Percentiles rank a stretch among this genome's conserved stretches.
Conservation (phyloP, 2,797 vertebrate genomes). For the Manis pentadactyla region DNA sequence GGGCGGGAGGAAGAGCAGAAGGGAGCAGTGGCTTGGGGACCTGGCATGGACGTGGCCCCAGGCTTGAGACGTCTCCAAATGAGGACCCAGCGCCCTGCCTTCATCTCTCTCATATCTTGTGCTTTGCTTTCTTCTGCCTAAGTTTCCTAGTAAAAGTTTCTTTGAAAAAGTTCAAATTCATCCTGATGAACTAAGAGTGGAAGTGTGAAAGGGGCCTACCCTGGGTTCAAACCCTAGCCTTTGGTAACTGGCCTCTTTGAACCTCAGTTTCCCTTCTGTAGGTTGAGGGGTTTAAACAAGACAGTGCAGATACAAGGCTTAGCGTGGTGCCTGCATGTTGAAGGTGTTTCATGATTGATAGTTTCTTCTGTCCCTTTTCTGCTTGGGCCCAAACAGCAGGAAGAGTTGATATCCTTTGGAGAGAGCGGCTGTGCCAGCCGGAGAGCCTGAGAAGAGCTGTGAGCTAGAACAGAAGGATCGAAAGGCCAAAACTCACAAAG, state of each 20-base stretch:
- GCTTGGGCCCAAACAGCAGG: background rate
- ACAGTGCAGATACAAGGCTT: accelerated
- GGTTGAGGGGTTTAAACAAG: background rate
- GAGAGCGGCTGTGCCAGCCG: background rate
- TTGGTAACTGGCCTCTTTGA: background rate
- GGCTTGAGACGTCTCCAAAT: background rate
- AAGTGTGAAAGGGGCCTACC: background rate
- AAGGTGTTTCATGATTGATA: background rate
- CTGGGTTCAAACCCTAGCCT: background rate
- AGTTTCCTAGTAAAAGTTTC: background rate
- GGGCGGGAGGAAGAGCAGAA: background rate
- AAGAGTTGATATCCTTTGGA: background rate
- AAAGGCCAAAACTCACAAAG: background rate
- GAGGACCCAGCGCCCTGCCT: background rate
- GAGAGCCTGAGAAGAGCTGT: background rate
- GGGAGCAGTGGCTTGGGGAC: background rate
- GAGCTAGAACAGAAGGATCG: background rate
- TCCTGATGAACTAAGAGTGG: background rate
- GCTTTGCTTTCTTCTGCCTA: background rate
- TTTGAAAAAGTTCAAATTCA: background rate
- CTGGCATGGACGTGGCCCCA: accelerated
- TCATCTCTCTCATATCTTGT: background rate
- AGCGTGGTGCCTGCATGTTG: background rate
- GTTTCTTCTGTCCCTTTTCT: background rate
- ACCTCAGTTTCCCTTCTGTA: background rate